Base-by-base conservation (phyloP, 2,888 invertebrate species). In the Pemphredon lugubris region DNA sequence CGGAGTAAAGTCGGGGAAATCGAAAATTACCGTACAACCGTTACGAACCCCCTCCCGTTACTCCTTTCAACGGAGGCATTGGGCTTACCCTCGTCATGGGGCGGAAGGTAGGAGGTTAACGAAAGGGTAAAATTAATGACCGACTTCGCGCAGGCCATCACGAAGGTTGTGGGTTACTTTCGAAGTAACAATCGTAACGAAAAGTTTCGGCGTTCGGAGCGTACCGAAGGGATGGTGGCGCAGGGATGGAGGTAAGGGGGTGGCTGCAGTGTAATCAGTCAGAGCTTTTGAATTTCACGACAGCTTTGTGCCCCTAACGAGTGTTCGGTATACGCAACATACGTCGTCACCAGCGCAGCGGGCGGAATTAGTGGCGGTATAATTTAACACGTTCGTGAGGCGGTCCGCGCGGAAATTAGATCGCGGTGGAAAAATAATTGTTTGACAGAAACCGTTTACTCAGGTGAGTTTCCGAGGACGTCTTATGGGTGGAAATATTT, bases 371-470 rank as follows among this genome's bases (percentile, higher is more conserved):
- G 51, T 53, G 61, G 39, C 14, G 47, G 53, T 50, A 68, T 58
- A 58, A 73, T 77, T 77, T 76, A 73, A 73, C 73, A 54, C 57
- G 67, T 42, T 54, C 59, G 58, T 14, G n/a, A n/a, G n/a, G n/a
- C n/a, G n/a, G n/a, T n/a, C n/a, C 55, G 18, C 45, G 13, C 45
- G 55, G 40, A 69, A 71, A 71, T 70, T 54, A 60, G 50, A 60
- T 70, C 59, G 44, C 50, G 11, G 20, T 7, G 42, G 59, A 42
- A 70, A 70, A 70, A 70, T 70, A 68, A 70, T 68, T 70, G 59
- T 5, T n/a, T 1, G 0, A n/a, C 9, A 4, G 37, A 11, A n/a
- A n/a, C 4, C n/a, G n/a, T 4, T 37, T 37, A 7, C 4, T 37
- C 42, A 16, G 11, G 13, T n/a, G n/a, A 39, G 1, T 14, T n/a